Percentiles rank a stretch among this genome's conserved stretches.
Conservation (phyloP, 2,888 invertebrate genomes). For the Clusia tigrina region DNA sequence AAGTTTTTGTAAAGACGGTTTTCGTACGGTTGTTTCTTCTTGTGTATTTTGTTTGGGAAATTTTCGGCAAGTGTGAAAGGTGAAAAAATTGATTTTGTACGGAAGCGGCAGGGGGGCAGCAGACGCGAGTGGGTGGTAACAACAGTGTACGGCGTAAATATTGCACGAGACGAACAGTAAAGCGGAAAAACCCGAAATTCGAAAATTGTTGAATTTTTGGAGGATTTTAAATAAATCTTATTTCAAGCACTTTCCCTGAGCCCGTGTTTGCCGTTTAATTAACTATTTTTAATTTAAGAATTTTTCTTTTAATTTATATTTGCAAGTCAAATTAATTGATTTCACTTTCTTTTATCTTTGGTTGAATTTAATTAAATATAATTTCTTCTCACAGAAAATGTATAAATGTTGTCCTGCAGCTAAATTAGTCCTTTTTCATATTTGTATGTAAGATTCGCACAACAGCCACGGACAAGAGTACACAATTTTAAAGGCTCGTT, state of each 20-base stretch:
- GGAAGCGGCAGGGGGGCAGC: not conserved
- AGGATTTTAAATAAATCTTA: too few relatives aligned
- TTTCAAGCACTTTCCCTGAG: too few relatives aligned
- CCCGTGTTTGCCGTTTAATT: too few relatives aligned
- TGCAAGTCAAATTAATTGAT: too few relatives aligned
- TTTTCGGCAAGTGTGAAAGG: too few relatives aligned
- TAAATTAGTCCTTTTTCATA: constrained; percentile 26
- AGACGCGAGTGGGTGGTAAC: too few relatives aligned
- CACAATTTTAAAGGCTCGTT: constrained; percentile 41
- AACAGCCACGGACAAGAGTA: not conserved
- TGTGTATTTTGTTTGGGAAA: too few relatives aligned
- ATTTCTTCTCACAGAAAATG: constrained; percentile 14
- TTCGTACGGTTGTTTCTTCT: not conserved
- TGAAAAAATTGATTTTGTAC: too few relatives aligned
- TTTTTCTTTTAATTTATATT: too few relatives aligned
- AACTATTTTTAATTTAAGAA: too few relatives aligned
- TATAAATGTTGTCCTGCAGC: constrained; percentile 42
- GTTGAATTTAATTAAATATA: constrained; percentile 21
- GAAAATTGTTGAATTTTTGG: not conserved
- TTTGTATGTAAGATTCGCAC: constrained; percentile 32
- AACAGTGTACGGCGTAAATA: not conserved
- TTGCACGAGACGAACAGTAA: not conserved
- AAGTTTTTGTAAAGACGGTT: not conserved
- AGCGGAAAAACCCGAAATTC: too few relatives aligned
- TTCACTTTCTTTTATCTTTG: constrained; percentile 22